Percentiles rank a stretch among this genome's conserved stretches.
Conservation (phyloP, 2,797 vertebrate species). For the Danio kyathit region DNA sequence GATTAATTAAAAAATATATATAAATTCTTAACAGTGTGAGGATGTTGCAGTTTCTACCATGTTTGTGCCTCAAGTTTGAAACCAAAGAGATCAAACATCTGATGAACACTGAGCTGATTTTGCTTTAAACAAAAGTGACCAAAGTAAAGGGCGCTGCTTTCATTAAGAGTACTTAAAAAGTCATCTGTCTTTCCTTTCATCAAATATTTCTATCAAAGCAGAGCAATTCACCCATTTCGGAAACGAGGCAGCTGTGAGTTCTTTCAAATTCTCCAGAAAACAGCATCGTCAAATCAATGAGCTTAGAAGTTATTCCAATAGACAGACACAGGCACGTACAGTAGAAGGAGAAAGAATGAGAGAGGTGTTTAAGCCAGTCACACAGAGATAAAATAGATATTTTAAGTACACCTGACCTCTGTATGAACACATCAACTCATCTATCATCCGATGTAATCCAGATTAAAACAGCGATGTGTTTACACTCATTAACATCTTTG, state of each 20-base stretch:
- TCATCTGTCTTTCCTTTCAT: slow-evolving; percentile 65
- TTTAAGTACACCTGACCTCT: background rate
- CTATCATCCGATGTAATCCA: too few relatives aligned
- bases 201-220: slow-evolving; percentile 40
- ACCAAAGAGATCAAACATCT: slow-evolving; percentile 15
- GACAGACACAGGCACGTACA: background rate
- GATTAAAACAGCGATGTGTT: background rate
- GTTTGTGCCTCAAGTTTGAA: background rate
- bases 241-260: slow-evolving; percentile 12
- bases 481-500: background rate
- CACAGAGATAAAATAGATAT: background rate
- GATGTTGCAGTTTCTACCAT: background rate
- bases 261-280: slow-evolving; percentile 13
- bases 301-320: slow-evolving; percentile 1
- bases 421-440: background rate
- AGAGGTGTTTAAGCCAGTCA: background rate
- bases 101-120: slow-evolving; percentile 45
- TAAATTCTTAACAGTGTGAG: too few relatives aligned
- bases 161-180: slow-evolving; percentile 71
- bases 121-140: slow-evolving; percentile 52
- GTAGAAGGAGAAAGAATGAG: background rate
- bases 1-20: too few relatives aligned
- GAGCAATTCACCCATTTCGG: slow-evolving; percentile 27
- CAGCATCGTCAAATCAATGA: slow-evolving; percentile 5
- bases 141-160: slow-evolving; percentile 60